phyloP scores from a whole-genome alignment of 1,140 invertebrate species.

The Bombus ignitus region DNA sequence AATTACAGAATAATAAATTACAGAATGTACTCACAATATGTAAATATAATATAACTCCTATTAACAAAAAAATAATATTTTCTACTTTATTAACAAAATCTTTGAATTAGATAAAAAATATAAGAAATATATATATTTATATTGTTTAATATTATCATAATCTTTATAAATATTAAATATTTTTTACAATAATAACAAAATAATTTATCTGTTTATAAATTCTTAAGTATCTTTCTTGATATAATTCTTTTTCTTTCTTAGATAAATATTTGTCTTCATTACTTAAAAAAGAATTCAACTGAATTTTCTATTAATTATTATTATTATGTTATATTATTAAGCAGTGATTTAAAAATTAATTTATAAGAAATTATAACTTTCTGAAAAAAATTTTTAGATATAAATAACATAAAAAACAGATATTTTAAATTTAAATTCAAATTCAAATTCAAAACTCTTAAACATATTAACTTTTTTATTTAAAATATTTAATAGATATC shows the following conservation, averaged over 20 bases:
- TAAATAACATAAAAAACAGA: background rate
- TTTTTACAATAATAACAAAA: background rate
- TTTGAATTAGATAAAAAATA: background rate
- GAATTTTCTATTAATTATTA: background rate
- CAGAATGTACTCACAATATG: background rate
- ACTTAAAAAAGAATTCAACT: background rate
- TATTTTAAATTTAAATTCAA: background rate
- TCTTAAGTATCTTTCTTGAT: background rate
- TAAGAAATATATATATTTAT: background rate
- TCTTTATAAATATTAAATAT: background rate
- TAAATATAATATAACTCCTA: conserved; percentile 1
- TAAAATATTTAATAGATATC: background rate
- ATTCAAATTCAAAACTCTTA: background rate
- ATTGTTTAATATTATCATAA: background rate
- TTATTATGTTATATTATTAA: background rate
- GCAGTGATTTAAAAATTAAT: background rate
- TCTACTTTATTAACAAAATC: background rate
- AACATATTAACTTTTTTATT: background rate
- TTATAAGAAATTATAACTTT: background rate
- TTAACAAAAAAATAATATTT: background rate
- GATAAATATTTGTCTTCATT: background rate
- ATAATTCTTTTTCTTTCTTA: background rate
- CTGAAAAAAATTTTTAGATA: background rate
- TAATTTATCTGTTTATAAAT: background rate
- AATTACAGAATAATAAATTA: conserved; percentile 5